Evolutionary conservation across 2,113 vertebrate species (phyloP).

Genomic region (Pygoscelis antarcticus): DNA sequence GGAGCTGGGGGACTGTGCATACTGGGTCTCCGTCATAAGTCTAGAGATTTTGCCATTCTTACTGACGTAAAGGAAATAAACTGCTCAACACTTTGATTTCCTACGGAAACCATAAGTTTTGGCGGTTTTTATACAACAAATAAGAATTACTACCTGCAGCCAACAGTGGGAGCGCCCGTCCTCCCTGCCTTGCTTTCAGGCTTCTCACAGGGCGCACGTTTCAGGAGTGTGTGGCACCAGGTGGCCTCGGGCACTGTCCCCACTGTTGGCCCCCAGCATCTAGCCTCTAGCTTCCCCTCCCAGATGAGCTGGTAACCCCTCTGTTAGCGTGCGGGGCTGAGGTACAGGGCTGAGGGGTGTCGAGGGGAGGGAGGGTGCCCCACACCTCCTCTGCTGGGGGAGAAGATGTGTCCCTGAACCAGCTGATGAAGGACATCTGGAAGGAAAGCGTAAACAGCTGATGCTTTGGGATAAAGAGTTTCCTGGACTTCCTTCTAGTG

Average conservation of each 20-base stretch:
- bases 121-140: not conserved
- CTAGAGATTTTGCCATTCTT: not conserved
- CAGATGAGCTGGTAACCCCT: fast-evolving
- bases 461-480: not conserved
- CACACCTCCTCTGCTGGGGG: not conserved
- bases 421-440: not conserved
- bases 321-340: fast-evolving
- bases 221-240: fast-evolving
- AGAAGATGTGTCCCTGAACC: not conserved
- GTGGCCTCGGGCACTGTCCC: not conserved
- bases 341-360: not conserved
- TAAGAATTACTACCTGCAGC: not conserved
- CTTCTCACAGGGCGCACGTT: not conserved
- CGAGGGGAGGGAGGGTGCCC: not conserved
- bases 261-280: not conserved
- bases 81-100: not conserved
- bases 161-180: not conserved
- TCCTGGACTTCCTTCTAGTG: not conserved
- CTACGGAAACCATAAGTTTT: not conserved
- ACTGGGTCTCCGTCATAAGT: too few relatives aligned
- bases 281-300: not conserved
- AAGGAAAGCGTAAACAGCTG: not conserved
- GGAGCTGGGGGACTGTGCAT: not conserved
- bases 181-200: not conserved
- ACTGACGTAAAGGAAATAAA: not conserved